Conservation (phyloP, 2,797 vertebrate species). For the Sebastes itinus region DNA sequence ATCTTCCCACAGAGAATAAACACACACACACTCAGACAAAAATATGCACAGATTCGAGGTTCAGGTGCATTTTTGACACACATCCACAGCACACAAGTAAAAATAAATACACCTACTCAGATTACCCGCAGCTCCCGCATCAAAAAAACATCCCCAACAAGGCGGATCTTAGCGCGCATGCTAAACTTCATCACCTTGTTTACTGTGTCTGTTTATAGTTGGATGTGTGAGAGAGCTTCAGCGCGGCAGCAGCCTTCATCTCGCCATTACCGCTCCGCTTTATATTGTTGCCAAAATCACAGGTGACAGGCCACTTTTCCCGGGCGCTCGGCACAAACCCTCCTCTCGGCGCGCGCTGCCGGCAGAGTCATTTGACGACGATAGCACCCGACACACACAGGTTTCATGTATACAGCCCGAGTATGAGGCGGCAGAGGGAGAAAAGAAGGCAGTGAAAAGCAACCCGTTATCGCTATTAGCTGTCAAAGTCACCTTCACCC, state of each 20-base stretch:
- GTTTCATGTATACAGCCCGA: constrained; percentile 84
- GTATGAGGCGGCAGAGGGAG: constrained; percentile 54
- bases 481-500: constrained; percentile 88
- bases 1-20: constrained; percentile 31
- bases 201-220: constrained; percentile 43
- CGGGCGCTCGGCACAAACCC: constrained; percentile 71
- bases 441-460: constrained; percentile 67
- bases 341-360: constrained; percentile 56
- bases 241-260: constrained; percentile 65
- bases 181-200: constrained; percentile 72
- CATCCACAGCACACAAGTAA: constrained; percentile 4
- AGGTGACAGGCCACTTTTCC: constrained; percentile 88
- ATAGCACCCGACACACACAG: constrained; percentile 82
- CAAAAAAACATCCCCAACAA: constrained; percentile 25
- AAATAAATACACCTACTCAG: constrained; percentile 40
- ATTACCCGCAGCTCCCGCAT: constrained; percentile 49
- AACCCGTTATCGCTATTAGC: constrained; percentile 79
- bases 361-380: constrained; percentile 84
- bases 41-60: constrained; percentile 14
- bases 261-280: constrained; percentile 80
- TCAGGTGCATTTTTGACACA: constrained; percentile 25
- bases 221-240: constrained; percentile 33
- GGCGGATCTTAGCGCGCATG: constrained; percentile 57
- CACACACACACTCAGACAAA: background rate
- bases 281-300: constrained; percentile 83